These are phyloP conservation scores for Pseudoips prasinana DNA, from an alignment of 2,888 invertebrate genomes.

Conservation along the genomic window DNA sequence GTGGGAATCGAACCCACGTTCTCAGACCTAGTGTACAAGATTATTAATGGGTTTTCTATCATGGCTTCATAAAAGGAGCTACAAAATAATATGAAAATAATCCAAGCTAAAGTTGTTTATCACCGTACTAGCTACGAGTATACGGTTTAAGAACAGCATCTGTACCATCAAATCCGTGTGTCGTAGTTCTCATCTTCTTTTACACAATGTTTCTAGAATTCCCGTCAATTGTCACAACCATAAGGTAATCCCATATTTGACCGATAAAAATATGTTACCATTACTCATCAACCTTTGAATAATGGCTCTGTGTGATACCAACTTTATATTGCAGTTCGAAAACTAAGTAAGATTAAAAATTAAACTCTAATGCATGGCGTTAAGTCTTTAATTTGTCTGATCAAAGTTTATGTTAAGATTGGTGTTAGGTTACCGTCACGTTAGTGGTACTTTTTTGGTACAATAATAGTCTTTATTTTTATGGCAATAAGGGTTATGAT, in stretches of 20 bases:
- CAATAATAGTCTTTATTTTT: not conserved
- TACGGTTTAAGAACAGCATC: too few relatives aligned
- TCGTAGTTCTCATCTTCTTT: too few relatives aligned
- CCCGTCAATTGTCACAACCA: constrained; percentile 2
- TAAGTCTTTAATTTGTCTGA: constrained; percentile 21
- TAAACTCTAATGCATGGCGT: constrained; percentile 7
- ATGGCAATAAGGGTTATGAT: not conserved
- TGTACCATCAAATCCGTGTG: too few relatives aligned
- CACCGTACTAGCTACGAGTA: too few relatives aligned
- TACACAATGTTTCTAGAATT: too few relatives aligned
- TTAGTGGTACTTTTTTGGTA: not conserved
- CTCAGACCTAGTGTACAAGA: too few relatives aligned
- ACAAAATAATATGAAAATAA: too few relatives aligned
- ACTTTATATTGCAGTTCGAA: not conserved
- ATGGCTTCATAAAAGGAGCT: too few relatives aligned
- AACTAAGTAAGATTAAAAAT: constrained; percentile 6
- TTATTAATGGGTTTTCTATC: too few relatives aligned
- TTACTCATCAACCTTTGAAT: constrained; percentile 52
- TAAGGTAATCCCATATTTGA: constrained; percentile 47
- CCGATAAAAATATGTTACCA: constrained; percentile 43
- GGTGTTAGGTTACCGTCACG: not conserved
- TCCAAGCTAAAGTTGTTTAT: too few relatives aligned
- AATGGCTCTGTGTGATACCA: constrained; percentile 31
- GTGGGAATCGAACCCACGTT: too few relatives aligned
- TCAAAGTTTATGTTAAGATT: not conserved